These are phyloP conservation scores for Lottia gigantea DNA, from an alignment of 2,888 invertebrate species.

Conservation along the genomic window DNA sequence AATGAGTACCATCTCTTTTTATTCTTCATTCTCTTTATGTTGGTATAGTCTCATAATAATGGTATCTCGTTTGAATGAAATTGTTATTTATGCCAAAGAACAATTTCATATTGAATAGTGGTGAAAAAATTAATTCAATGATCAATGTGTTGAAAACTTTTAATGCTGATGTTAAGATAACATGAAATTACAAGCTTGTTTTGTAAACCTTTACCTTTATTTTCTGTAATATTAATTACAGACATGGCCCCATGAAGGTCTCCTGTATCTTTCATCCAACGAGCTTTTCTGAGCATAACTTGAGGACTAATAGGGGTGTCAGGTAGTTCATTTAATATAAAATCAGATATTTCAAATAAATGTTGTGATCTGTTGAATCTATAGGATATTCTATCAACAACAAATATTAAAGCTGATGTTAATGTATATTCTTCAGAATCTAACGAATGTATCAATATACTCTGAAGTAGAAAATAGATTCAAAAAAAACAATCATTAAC, in stretches of 20 bases:
- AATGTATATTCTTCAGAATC: constrained; percentile 15
- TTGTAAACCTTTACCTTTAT: not conserved
- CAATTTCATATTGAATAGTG: too few relatives aligned
- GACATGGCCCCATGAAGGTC: constrained; percentile 30
- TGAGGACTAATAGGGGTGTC: constrained; percentile 31
- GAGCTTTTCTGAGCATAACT: constrained; percentile 31
- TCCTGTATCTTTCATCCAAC: constrained; percentile 34
- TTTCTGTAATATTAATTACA: not conserved
- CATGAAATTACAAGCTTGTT: too few relatives aligned
- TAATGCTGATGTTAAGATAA: too few relatives aligned
- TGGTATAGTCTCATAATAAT: too few relatives aligned
- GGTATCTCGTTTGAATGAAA: too few relatives aligned
- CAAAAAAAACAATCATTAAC: too few relatives aligned
- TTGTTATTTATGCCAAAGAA: too few relatives aligned
- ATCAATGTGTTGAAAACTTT: too few relatives aligned
- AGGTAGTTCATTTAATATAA: constrained; percentile 20
- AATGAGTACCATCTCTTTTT: too few relatives aligned
- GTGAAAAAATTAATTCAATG: too few relatives aligned
- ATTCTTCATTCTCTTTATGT: too few relatives aligned
- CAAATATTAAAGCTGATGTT: constrained; percentile 31
- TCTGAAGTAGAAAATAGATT: constrained; percentile 22
- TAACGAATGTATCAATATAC: constrained; percentile 27
- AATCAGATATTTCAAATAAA: constrained; percentile 24
- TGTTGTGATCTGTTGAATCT: constrained; percentile 30
- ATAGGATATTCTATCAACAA: constrained; percentile 34